Evolutionary conservation across 2,113 vertebrate genomes (phyloP).

Genomic region (Perca flavescens): DNA sequence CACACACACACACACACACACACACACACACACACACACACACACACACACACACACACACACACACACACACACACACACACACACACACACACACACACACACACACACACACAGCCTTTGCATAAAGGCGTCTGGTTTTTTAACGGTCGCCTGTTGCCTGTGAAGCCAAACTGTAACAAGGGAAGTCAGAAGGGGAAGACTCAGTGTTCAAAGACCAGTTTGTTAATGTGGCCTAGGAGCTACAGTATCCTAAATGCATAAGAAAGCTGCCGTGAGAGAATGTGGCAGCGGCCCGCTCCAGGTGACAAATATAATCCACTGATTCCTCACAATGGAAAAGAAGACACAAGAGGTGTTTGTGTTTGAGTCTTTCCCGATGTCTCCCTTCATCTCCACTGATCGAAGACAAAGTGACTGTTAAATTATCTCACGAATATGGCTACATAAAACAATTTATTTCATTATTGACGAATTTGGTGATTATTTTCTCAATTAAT

Average conservation of each 20-base stretch:
- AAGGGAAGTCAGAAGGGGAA: slow-evolving; percentile 39
- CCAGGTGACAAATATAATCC: slow-evolving; percentile 34
- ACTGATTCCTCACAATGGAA: not conserved
- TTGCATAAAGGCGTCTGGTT: slow-evolving; percentile 39
- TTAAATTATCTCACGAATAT: not conserved
- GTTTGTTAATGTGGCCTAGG: not conserved
- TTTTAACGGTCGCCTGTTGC: not conserved
- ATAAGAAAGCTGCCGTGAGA: not conserved
- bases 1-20: slow-evolving; percentile 13
- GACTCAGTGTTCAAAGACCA: slow-evolving; percentile 38
- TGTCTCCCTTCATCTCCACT: not conserved
- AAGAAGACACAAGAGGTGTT: not conserved
- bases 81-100: slow-evolving; percentile 10
- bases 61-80: slow-evolving; percentile 2
- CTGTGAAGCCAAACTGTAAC: slow-evolving; percentile 17
- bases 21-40: slow-evolving; percentile 10
- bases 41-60: too few relatives aligned
- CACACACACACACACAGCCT: too few relatives aligned
- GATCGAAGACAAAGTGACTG: not conserved
- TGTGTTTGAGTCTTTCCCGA: not conserved
- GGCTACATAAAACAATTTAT: too few relatives aligned
- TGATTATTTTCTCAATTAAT: too few relatives aligned
- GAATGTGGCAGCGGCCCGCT: slow-evolving; percentile 18
- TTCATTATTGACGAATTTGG: too few relatives aligned
- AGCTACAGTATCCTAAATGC: not conserved